These are phyloP conservation scores for Dolichopus griseipennis DNA, from an alignment of 2,888 invertebrate genomes.

Conservation along the genomic window DNA sequence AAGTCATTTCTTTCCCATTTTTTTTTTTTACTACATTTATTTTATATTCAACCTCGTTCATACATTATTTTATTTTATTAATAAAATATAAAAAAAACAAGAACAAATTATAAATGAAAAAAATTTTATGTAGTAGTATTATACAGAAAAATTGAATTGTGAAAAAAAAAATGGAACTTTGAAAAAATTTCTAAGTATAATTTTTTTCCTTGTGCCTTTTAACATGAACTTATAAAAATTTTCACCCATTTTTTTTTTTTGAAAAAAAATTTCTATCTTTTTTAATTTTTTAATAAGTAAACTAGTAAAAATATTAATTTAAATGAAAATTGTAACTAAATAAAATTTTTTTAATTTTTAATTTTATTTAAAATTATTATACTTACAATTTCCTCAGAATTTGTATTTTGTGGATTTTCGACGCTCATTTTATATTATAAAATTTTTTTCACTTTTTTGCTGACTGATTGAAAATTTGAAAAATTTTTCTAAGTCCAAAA, in stretches of 20 bases:
- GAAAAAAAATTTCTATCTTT: too few species aligned
- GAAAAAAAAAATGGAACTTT: background rate
- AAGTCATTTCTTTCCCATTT: too few species aligned
- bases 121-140: slow-evolving; percentile 54
- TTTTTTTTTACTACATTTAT: too few species aligned
- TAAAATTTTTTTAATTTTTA: background rate
- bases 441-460: too few species aligned
- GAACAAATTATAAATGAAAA: too few species aligned
- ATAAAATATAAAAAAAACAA: background rate
- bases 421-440: slow-evolving; percentile 50
- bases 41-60: too few species aligned
- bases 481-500: slow-evolving; percentile 19
- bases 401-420: slow-evolving; percentile 53
- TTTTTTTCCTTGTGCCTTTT: too few species aligned
- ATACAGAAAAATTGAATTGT: background rate
- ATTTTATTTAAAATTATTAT: slow-evolving; percentile 29
- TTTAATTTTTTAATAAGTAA: slow-evolving; percentile 16
- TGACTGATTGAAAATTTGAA: slow-evolving; percentile 12
- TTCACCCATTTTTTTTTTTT: slow-evolving; percentile 7
- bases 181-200: background rate
- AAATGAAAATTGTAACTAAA: background rate
- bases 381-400: slow-evolving; percentile 49
- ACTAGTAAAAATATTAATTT: slow-evolving; percentile 15
- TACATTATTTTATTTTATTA: background rate
- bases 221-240: background rate